Evolutionary conservation across 2,888 invertebrate species (phyloP), one percentile per base, ranked within the genome.

Genomic region (Clunio marinus): DNA sequence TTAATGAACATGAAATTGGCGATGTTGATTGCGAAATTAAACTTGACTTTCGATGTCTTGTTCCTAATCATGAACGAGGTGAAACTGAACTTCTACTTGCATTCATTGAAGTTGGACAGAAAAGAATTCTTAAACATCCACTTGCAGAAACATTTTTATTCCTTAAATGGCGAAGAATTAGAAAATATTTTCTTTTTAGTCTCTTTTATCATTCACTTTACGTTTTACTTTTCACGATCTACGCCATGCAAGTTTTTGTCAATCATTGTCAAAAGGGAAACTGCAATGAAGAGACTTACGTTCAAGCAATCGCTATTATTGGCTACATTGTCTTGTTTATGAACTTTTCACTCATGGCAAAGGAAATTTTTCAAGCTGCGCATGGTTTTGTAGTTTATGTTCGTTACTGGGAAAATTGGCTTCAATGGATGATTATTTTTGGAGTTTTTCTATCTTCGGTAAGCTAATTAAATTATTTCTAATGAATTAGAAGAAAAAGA

Each of bases 11-110:
- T 73, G 92, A 93, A 75, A 81, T 92, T 24, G 91, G 91, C 0
- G 92, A 93, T 73, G 89, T 91, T 0, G 92, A 93, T 74, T 92
- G 92, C 73, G 91, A 92, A 76, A 81, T 92, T 1, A 88, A 86
- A 75, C 75, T 88, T 63, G 87, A 88, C 74, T 84, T 84, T 72
- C 77, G 81, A 10, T 75, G 86, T 66, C 76, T 88, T 71, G 83
- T 89, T 71, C 85, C 88, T 63, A 78, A 83, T 71, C 73, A 84
- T 51, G 80, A 83, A 3, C 80, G 85, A 67, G 86, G 88, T 2
- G 89, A 90, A 76, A 86, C 88, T 0, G 88, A 87, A 72, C 78
- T 89, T 24, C 77, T 90, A 22, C 75, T 89, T 24, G 84, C 88
- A 45, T 86, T 89, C 72, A 86, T 89, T 59, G 88, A 91, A 82